Evolutionary conservation across 2,797 vertebrate genomes (phyloP).

Genomic region (Melanotaenia pygmaea): DNA sequence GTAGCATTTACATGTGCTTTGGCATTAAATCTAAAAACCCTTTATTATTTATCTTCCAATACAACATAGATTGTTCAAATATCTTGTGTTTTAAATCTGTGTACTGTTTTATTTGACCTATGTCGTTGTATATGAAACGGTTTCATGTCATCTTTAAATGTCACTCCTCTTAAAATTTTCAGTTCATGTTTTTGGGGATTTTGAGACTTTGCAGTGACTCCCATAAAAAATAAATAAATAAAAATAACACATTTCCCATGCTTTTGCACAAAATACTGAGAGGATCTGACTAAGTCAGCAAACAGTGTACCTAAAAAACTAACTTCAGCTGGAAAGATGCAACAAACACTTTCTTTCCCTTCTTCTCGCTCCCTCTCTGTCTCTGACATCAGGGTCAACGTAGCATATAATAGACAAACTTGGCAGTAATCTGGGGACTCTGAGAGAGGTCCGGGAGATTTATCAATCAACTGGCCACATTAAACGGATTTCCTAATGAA

Average conservation of each 20-base stretch:
- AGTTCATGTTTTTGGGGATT: slow-evolving; percentile 16
- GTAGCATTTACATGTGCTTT: slow-evolving; percentile 52
- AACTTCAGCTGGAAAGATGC: slow-evolving; percentile 69
- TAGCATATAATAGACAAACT: slow-evolving; percentile 80
- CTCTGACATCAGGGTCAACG: slow-evolving; percentile 80
- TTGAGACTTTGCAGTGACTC: slow-evolving; percentile 25
- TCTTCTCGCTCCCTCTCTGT: slow-evolving; percentile 46
- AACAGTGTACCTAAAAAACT: slow-evolving; percentile 60
- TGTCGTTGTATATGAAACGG: slow-evolving; percentile 33
- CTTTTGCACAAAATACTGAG: slow-evolving; percentile 41
- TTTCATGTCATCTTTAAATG: slow-evolving; percentile 29
- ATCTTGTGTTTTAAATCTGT: slow-evolving; percentile 34
- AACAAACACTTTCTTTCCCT: slow-evolving; percentile 56
- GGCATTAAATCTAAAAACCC: slow-evolving; percentile 56
- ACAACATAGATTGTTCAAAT: slow-evolving; percentile 25
- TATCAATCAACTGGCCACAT: slow-evolving; percentile 88
- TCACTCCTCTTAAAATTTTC: slow-evolving; percentile 10
- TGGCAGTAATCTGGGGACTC: slow-evolving; percentile 82
- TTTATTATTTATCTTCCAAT: slow-evolving; percentile 13
- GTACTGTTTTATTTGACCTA: slow-evolving; percentile 23
- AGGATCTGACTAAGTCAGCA: slow-evolving; percentile 57
- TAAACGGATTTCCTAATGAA: slow-evolving; percentile 91
- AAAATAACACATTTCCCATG: slow-evolving; percentile 11
- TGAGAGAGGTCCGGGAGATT: slow-evolving; percentile 84
- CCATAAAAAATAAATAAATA: slow-evolving; percentile 5